A percentile compares a stretch with the other conserved stretches of the same genome.
These are phyloP conservation scores for Melanerpes formicivorus DNA, from an alignment of 2,113 vertebrate genomes.

Conservation along the genomic window DNA sequence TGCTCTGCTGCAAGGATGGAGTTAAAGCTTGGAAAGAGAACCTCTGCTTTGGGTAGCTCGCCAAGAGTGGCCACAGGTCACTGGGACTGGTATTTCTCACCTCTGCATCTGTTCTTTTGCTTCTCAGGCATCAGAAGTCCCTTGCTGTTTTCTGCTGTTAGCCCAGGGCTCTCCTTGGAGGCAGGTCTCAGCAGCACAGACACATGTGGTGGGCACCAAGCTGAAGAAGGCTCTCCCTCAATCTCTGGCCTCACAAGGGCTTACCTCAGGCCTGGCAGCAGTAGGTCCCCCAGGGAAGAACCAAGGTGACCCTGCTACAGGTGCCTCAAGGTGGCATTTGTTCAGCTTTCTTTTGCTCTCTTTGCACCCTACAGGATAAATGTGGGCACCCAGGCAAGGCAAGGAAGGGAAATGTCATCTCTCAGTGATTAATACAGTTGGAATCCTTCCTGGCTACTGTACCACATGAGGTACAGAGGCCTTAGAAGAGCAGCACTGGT, in stretches of 20 bases:
- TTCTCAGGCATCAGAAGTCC: background rate
- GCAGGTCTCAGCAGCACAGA: background rate
- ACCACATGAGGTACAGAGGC: background rate
- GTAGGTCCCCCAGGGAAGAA: background rate
- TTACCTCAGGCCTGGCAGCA: background rate
- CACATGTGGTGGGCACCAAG: background rate
- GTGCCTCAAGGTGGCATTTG: background rate
- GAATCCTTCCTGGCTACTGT: background rate
- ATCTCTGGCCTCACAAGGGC: background rate
- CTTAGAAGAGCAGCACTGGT: background rate
- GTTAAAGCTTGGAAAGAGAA: constrained; percentile 48
- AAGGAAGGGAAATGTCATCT: background rate
- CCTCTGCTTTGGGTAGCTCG: background rate
- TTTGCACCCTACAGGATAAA: background rate
- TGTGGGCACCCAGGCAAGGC: background rate
- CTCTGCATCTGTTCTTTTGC: background rate
- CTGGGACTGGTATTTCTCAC: constrained; percentile 20
- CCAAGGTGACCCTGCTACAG: background rate
- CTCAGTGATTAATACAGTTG: background rate
- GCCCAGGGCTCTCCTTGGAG: background rate
- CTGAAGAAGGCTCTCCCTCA: background rate
- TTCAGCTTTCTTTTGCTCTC: background rate
- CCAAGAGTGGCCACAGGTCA: background rate
- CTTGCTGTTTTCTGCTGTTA: background rate
- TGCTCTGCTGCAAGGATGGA: constrained; percentile 28